Percentiles rank a stretch among this genome's conserved stretches.
These are phyloP conservation scores for Megalonaias nervosa DNA, from an alignment of 1,140 invertebrate species.

Conservation along the genomic window DNA sequence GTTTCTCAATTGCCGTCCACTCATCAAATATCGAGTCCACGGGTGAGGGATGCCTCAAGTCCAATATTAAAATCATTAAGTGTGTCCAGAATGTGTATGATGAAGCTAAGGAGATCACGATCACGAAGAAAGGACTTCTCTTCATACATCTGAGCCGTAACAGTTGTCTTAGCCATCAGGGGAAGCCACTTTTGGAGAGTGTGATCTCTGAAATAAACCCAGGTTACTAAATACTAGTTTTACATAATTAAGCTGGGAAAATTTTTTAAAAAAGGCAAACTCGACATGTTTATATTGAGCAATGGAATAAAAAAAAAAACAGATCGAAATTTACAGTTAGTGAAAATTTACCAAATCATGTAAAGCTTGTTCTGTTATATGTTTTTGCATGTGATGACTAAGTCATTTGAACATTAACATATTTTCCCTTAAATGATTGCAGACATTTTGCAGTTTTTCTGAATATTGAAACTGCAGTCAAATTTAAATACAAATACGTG, in stretches of 20 bases:
- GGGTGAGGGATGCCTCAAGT: slow-evolving; percentile 93
- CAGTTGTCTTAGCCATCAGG: slow-evolving; percentile 87
- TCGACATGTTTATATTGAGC: too few species aligned
- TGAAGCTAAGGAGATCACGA: slow-evolving; percentile 86
- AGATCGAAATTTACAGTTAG: neutral
- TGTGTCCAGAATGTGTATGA: slow-evolving; percentile 92
- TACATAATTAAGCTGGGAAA: neutral
- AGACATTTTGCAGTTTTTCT: neutral
- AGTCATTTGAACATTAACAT: neutral
- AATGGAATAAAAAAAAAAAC: too few species aligned
- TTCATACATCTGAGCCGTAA: slow-evolving; percentile 95
- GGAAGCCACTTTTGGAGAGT: slow-evolving; percentile 90
- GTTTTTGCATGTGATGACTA: neutral
- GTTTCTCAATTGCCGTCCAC: neutral
- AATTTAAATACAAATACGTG: neutral
- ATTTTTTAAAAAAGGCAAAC: too few species aligned
- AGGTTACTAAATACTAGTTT: neutral
- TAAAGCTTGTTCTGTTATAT: neutral
- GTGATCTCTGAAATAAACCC: slow-evolving; percentile 83
- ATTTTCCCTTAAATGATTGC: neutral
- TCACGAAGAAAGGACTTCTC: slow-evolving; percentile 94
- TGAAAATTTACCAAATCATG: neutral
- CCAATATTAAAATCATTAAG: slow-evolving; percentile 94
- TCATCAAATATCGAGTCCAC: slow-evolving; percentile 80
- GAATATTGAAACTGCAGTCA: neutral